Evolutionary conservation across 1,140 invertebrate species (phyloP), one percentile per base, ranked within the genome.

Genomic region (Diabrotica undecimpunctata): DNA sequence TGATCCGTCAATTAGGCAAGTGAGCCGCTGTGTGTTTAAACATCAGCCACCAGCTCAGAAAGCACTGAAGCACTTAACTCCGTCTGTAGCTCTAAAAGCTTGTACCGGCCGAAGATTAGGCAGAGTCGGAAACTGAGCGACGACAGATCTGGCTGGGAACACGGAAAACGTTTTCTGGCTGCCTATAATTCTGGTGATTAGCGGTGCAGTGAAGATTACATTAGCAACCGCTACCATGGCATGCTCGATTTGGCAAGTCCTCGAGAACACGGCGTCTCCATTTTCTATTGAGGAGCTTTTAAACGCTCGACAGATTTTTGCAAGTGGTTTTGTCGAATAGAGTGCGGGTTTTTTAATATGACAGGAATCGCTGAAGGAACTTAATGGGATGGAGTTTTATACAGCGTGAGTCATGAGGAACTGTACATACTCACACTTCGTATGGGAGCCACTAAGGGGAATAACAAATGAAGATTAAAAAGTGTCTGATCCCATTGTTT

Each of bases 121-220:
- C 25, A 25, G 35, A 55, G 25, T 14, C 54, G 54, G 54, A 55
- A 36, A 25, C 25, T 14, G 5, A 6, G 13, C 12, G 54, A 10
- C 54, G 54, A 55, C 13, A 36, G 35, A 36, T 10, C 13, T 36
- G 12, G 9, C 54, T 55, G 13, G 13, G 25, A 55, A 55, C 54
- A 55, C 10, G 9, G 54, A 55, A 55, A 55, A 36, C 54, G 54
- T 55, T 55, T 46, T 55, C 54, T 55, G 54, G 54, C 13, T 36
- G 9, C 54, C 12, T 36, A 55, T 55, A 55, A 55, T 55, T 55
- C 25, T 25, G 54, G 25, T 36, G 13, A 55, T 55, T 55, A 55
- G 54, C 25, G 54, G 54, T 36, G 54, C 54, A 55, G n/a, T 55
- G 54, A 36, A 55, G 54, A 55, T 55, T 55, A 55, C 54, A 55